phyloP scores from a whole-genome alignment of 2,113 vertebrate species.

The Eonycteris spelaea region DNA sequence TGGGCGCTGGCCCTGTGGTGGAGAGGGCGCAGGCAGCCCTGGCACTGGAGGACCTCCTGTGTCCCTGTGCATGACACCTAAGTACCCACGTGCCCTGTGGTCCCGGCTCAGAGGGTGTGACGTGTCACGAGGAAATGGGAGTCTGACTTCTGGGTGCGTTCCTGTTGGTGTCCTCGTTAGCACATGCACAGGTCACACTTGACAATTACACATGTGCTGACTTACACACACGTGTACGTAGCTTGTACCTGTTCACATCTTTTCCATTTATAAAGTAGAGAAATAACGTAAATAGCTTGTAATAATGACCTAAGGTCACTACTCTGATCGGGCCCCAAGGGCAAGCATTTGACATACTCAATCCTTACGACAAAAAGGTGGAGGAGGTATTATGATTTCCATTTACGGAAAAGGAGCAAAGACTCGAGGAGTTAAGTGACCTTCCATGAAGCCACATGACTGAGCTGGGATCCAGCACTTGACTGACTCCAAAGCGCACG shows the following conservation, averaged over 20 bases:
- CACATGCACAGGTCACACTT: background rate
- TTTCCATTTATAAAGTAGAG: background rate
- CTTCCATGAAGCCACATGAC: background rate
- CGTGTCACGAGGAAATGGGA: background rate
- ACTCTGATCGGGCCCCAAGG: background rate
- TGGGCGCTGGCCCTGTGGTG: too few relatives aligned
- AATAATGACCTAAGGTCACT: background rate
- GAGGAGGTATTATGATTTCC: background rate
- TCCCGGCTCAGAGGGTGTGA: fast-evolving
- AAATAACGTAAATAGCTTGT: background rate
- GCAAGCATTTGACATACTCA: too few relatives aligned
- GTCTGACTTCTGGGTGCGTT: fast-evolving
- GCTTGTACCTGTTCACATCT: fast-evolving
- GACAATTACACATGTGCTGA: background rate
- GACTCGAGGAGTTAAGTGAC: background rate
- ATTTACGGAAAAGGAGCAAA: background rate
- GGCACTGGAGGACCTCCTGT: background rate
- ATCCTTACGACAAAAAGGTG: background rate
- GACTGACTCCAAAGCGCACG: background rate
- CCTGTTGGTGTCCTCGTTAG: background rate
- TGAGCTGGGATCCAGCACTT: too few relatives aligned
- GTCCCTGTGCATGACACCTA: background rate
- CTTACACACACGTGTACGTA: background rate
- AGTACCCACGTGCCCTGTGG: fast-evolving
- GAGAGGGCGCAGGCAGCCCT: too few relatives aligned